Evolutionary conservation across 2,888 invertebrate species (phyloP), one percentile per base, ranked within the genome.

Genomic region (Thereva unica): DNA sequence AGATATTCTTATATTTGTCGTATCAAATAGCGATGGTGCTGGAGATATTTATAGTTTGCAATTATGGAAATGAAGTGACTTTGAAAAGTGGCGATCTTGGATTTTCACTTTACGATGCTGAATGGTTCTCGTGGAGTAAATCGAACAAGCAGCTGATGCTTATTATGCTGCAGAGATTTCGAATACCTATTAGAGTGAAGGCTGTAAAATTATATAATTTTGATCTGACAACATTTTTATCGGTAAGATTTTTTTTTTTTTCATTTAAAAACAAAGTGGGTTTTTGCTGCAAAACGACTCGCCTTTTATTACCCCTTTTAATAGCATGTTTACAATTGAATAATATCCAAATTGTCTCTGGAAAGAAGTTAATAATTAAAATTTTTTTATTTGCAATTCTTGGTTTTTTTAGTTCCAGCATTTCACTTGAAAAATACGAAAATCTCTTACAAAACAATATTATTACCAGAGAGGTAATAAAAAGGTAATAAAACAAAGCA

Each of bases 11-110:
- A 44, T 7, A 10, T 37, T 9, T 59, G 3, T 35, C 45, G 3
- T 59, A 59, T 37, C 45, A 59, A 37, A 45, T 59, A 38, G 45
- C 47, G 47, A 45, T 59, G 57, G 47, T 44, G 35, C n/a, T 47
- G 42, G 47, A 59, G 37, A 59, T 59, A 12, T 59, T 59, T 37
- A 44, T 47, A 4, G 47, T 38, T 0, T 59, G 57, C 47, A 47
- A 10, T n/a, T 59, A 37, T 37, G 34, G 34, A 8, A 56, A 44
- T 37, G 38, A 56, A 9, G 34, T 56, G 9, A 10, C 56, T 7
- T 1, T 6, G 5, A 56, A 34, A 9, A 56, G 56, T 34, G 44
- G 37, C 8, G 6, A 44, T 3, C 42, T 56, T 1, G 3, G 12
- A 2, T 59, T 41, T 42, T 35, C 47, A 4, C 42, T 59, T 3